Evolutionary conservation across 2,113 vertebrate species (phyloP).

Genomic region (Varanus komodoensis): DNA sequence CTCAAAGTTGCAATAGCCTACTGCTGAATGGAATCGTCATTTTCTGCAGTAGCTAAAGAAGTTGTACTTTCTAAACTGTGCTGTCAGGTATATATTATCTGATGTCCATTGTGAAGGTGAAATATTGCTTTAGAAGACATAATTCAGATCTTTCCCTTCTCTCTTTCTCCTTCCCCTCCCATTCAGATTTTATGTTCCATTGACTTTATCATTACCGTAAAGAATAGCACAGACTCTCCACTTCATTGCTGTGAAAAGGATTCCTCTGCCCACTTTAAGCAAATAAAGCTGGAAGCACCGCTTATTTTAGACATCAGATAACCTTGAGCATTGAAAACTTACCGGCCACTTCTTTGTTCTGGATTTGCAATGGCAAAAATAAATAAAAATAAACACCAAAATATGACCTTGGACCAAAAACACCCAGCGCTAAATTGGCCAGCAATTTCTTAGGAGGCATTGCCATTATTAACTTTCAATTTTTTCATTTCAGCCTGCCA

Average conservation of each 20-base stretch:
- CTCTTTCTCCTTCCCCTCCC: neutral
- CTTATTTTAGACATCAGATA: slow-evolving; percentile 61
- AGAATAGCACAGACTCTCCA: slow-evolving; percentile 17
- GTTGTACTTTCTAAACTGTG: slow-evolving; percentile 14
- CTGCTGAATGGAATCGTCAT: neutral
- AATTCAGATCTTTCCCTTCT: slow-evolving; percentile 8
- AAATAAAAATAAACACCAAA: slow-evolving; percentile 79
- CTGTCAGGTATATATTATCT: slow-evolving; percentile 38
- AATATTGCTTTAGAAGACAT: slow-evolving; percentile 33
- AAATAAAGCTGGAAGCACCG: slow-evolving; percentile 59
- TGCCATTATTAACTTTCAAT: slow-evolving; percentile 86
- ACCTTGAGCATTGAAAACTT: slow-evolving; percentile 66
- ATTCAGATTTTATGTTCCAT: slow-evolving; percentile 10
- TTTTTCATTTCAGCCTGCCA: slow-evolving; percentile 89
- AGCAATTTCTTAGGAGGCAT: slow-evolving; percentile 77
- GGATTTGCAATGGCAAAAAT: slow-evolving; percentile 57
- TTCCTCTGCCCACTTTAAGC: slow-evolving; percentile 50
- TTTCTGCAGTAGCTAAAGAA: neutral
- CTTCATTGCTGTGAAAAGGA: slow-evolving; percentile 54
- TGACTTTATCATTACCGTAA: slow-evolving; percentile 47
- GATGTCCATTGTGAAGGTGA: slow-evolving; percentile 31
- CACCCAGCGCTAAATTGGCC: slow-evolving; percentile 83
- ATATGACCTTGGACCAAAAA: slow-evolving; percentile 85
- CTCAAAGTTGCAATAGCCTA: neutral
- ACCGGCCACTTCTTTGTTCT: slow-evolving; percentile 63